Base-by-base conservation (phyloP, 2,888 invertebrate genomes). In the Oxytorus armatus region DNA sequence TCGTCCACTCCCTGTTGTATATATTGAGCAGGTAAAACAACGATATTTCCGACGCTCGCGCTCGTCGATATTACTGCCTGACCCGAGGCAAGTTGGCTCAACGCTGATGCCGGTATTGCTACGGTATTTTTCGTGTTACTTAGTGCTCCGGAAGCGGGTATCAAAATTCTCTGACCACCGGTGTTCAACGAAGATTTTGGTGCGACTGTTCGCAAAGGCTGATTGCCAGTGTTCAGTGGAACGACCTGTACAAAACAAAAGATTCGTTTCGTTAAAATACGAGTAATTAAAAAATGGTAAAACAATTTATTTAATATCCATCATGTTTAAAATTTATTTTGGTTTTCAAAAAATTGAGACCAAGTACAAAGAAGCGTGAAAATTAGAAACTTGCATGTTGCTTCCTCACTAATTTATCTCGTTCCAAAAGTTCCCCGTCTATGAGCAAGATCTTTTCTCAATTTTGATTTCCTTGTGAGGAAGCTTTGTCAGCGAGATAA, bases 1-100 rank as follows among this genome's bases (percentile, higher is more conserved):
- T 90, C 91, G 1, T 91, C 92, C 4, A 86, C 36, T 33, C 82
- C 81, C 25, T 88, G 93, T 80, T 93, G 93, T 70, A 94, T 91
- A 88, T 93, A 94, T 79, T 93, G 93, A 3, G 94, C 93, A 25
- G 94, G 94, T 8, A 95, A 91, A 85, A 95, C 93, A 16, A 95
- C 93, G 88, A 94, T 93, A 83, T 93, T 93, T 1, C 93, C 90
- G n/a, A 92, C 89, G 75, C 90, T 91, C 0, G 91, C 86, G 83
- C 87, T 88, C 1, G 91, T 88, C 1, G 92, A 91, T 36, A 92
- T 79, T 23, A 92, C 90, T 8, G 91, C 91, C 79, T 92, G 92
- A 39, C 91, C 92, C 18, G 92, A 89, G 1, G 92, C 88, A 33
- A 92, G 85, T 81, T 92, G 92, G 81, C 88, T 92, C 36, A 92